phyloP scores from a whole-genome alignment of 2,797 vertebrate species.

The Psittacula derbiana region DNA sequence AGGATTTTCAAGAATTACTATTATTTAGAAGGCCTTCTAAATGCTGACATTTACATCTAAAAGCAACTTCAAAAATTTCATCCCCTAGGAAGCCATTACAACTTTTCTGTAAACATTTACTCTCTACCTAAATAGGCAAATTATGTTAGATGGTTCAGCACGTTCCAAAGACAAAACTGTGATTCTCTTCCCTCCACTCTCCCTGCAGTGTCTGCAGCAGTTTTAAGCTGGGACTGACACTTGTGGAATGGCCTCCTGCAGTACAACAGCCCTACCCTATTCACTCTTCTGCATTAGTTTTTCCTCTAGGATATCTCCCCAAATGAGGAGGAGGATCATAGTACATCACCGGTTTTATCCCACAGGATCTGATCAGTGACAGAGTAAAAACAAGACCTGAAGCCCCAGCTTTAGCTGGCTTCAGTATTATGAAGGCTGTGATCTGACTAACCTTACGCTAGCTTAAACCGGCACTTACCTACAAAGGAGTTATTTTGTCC shows the following conservation, averaged over 20 bases:
- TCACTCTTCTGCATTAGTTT: background rate
- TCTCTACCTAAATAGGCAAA: background rate
- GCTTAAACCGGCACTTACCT: background rate
- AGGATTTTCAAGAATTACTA: background rate
- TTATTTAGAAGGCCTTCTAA: background rate
- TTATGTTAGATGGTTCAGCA: background rate
- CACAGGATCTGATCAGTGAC: background rate
- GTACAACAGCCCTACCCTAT: background rate
- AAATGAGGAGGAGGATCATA: background rate
- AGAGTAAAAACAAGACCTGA: background rate
- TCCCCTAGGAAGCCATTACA: background rate
- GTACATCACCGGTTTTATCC: background rate
- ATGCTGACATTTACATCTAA: background rate
- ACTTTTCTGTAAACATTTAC: background rate
- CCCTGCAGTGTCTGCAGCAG: background rate
- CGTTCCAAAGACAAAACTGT: background rate
- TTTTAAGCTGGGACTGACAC: background rate
- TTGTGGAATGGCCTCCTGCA: fast-evolving
- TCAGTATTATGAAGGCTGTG: background rate
- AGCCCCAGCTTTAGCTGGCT: background rate
- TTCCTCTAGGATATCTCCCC: background rate
- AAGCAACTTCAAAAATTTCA: background rate
- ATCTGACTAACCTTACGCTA: background rate
- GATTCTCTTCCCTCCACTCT: background rate
- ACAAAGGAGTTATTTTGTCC: background rate